Conservation (phyloP, 2,888 invertebrate species). For the Liopterus haemorrhoidalis region DNA sequence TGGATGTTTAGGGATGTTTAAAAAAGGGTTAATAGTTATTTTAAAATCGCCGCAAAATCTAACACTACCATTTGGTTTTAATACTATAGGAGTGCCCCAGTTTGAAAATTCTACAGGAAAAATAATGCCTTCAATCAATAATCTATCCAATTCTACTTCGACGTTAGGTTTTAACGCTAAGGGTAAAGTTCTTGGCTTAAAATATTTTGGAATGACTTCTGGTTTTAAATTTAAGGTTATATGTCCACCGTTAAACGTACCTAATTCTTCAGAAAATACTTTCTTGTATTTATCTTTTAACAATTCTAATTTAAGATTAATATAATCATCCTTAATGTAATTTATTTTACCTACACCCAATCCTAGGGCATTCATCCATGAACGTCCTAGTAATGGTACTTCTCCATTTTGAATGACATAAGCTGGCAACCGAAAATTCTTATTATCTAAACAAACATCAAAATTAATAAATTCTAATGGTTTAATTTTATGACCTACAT, state of each 20-base stretch:
- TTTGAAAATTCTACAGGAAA: slow-evolving; percentile 4
- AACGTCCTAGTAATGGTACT: neutral
- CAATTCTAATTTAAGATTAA: neutral
- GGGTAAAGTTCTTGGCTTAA: slow-evolving; percentile 30
- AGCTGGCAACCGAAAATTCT: neutral
- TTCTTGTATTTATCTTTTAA: neutral
- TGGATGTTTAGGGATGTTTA: too few species aligned
- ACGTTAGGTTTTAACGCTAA: slow-evolving; percentile 31
- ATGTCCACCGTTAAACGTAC: neutral
- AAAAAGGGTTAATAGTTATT: too few species aligned
- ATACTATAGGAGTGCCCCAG: slow-evolving; percentile 3
- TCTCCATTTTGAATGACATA: slow-evolving; percentile 3
- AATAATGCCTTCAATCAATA: too few species aligned
- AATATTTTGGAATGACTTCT: slow-evolving; percentile 10
- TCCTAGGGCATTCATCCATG: neutral
- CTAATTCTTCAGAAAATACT: slow-evolving; percentile 3
- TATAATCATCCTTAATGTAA: neutral
- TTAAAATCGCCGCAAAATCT: too few species aligned
- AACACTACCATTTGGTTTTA: too few species aligned
- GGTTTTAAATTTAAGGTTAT: slow-evolving; percentile 2
- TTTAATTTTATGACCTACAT: slow-evolving; percentile 3
- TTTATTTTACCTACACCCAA: neutral
- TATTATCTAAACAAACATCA: neutral
- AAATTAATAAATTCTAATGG: slow-evolving; percentile 4
- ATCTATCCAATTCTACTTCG: slow-evolving; percentile 30